A percentile compares a stretch with the other conserved stretches of the same genome.
Conservation (phyloP, 30 jellyfish, hydroid and myxozoan genomes). For the Chrysaora quinquecirrha region DNA sequence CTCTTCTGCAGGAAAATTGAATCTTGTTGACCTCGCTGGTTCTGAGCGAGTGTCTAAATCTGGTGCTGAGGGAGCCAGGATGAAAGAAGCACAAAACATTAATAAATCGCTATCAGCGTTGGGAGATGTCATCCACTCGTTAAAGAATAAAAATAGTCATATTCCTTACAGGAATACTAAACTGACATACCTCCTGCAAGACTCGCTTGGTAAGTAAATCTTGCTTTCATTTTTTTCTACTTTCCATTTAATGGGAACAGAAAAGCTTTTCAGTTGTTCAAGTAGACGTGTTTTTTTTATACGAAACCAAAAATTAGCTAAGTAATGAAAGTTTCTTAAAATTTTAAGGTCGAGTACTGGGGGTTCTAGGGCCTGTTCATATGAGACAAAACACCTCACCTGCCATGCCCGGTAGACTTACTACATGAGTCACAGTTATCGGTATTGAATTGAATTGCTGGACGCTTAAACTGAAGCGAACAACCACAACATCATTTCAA, state of each 20-base stretch:
- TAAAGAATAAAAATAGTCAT: slow-evolving; percentile 75
- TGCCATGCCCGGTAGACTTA: too few relatives aligned
- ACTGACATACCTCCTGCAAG: slow-evolving; percentile 92
- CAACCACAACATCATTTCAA: too few relatives aligned
- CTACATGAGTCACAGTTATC: too few relatives aligned
- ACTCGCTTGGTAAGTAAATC: slow-evolving; percentile 94
- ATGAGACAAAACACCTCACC: too few relatives aligned
- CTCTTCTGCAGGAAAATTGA: slow-evolving; percentile 74
- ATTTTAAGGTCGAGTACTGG: too few relatives aligned
- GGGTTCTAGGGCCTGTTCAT: too few relatives aligned
- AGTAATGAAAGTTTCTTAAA: too few relatives aligned
- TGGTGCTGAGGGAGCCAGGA: slow-evolving; percentile 92
- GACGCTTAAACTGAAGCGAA: too few relatives aligned
- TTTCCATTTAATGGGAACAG: background rate
- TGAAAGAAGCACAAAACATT: slow-evolving; percentile 94
- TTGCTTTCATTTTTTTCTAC: too few relatives aligned
- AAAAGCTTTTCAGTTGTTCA: background rate
- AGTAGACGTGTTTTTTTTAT: background rate
- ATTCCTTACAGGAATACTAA: slow-evolving; percentile 94
- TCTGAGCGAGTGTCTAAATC: slow-evolving; percentile 92
- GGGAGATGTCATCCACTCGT: slow-evolving; percentile 92
- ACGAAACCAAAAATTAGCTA: too few relatives aligned
- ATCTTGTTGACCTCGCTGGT: slow-evolving; percentile 99
- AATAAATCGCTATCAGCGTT: slow-evolving; percentile 87
- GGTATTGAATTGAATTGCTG: too few relatives aligned